Evolutionary conservation across 92 coral and sea anemone genomes (phyloP), one percentile per base, ranked within the genome.

Genomic region (Paramuricea clavata): DNA sequence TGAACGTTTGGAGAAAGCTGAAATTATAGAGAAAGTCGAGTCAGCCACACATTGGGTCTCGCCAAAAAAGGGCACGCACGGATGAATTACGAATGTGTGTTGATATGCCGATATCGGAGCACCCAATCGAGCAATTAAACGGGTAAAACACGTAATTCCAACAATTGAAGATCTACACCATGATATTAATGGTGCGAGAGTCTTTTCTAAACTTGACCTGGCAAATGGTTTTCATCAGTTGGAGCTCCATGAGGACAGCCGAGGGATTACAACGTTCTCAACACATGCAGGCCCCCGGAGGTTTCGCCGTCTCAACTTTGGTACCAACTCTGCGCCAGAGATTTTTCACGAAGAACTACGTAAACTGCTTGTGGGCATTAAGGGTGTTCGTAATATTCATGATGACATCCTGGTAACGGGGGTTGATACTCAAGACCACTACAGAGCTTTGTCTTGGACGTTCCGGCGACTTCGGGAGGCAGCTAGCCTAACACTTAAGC

Each of bases 31-130:
- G 43, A 73, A 44, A 69, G 82, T 85, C 22, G 88, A 85, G 8
- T 54, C 74, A 23, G 81, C 88, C 27, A 74, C 83, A 23, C 61
- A 78, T 49, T 85, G 88, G 88, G 82, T 69, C 49, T 71, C 81
- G 43, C 88, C 89, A 61, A 85, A 85, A 44, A 71, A 79, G 12
- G 80, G n/a, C n/a, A n/a, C n/a, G 64, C 19, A 72, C 76, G 7
- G 83, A 85, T 59, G 77, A 71, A 71, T 59, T 76, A 43, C 36
- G 76, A 21, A 34, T 85, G 13, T 85, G 89, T 62, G 83, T 76
- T 3, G 83, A 57, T 57, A 57, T 57, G 65, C n/a, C n/a, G n/a
- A n/a, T n/a, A n/a, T n/a, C n/a, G 65, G 65, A 57, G 43, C 8
- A 21, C 62, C 83, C 60, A 85, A 33, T 21, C n/a, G 34, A 69